These are phyloP conservation scores for Chaetodon auriga DNA, from an alignment of 2,113 vertebrate species.

Conservation along the genomic window DNA sequence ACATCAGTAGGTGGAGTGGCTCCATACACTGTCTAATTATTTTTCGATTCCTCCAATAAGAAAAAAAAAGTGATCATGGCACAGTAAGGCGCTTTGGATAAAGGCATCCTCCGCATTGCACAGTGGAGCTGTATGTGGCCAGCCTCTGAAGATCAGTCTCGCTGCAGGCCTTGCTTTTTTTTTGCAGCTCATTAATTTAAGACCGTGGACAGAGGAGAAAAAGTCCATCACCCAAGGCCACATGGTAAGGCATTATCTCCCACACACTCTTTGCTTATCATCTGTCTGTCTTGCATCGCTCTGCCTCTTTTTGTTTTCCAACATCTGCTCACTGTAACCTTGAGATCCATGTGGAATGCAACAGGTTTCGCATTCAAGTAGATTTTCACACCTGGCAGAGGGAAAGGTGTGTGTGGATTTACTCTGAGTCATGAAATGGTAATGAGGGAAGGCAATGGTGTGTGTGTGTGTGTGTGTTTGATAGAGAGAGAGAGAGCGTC, in stretches of 20 bases:
- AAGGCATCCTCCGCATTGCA: constrained; percentile 21
- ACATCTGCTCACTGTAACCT: constrained; percentile 40
- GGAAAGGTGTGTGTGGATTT: constrained; percentile 34
- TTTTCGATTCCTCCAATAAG: constrained; percentile 1
- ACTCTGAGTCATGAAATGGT: constrained; percentile 53
- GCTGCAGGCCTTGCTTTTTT: constrained; percentile 7
- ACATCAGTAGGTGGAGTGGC: background rate
- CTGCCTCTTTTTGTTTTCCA: constrained; percentile 26
- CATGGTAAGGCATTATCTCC: constrained; percentile 42
- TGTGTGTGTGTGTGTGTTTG: background rate
- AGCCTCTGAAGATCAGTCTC: constrained; percentile 43
- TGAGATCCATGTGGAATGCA: constrained; percentile 23
- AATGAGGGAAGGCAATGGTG: constrained; percentile 25
- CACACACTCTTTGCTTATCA: constrained; percentile 22
- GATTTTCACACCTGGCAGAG: constrained; percentile 23
- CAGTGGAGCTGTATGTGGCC: constrained; percentile 25
- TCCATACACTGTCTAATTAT: constrained; percentile 10
- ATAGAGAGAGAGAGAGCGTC: background rate
- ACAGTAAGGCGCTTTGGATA: constrained; percentile 20
- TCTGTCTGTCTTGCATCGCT: constrained; percentile 22
- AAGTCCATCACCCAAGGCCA: constrained; percentile 42
- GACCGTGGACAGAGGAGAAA: constrained; percentile 40
- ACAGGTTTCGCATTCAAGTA: constrained; percentile 33
- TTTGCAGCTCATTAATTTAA: constrained; percentile 55
- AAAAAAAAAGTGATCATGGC: constrained; percentile 18